Base-by-base conservation (phyloP, 2,113 vertebrate genomes). In the Cettia cetti region DNA sequence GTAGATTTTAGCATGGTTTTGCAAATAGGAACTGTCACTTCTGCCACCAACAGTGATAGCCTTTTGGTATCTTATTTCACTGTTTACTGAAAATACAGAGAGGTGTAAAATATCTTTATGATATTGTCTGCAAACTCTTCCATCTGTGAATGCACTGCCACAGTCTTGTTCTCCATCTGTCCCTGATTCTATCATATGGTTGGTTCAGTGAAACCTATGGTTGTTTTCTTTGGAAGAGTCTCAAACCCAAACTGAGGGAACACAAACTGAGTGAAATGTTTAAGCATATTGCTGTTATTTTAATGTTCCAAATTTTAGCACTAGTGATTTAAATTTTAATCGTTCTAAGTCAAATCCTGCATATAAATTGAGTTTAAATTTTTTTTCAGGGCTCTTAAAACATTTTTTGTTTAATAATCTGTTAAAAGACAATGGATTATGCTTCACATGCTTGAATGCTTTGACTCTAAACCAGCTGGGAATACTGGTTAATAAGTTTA, bases 81-180 rank as follows among this genome's bases (percentile, higher is more conserved):
- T 94, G 82, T 93, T 96, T 89, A 83, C 66, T 90, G 59, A 85
- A 96, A 93, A 91, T 60, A 95, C 11, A 89, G 74, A 28, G 47
- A 90, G 18, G n/a, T 93, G 82, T 86, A 72, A 91, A 82, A n/a
- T 61, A 74, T 90, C 81, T 88, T 50, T 26, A 79, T 15, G 74
- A 44, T 66, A 56, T 64, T 0, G 0, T 74, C 86, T 90, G 37
- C 53, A 30, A 1, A 30, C 44, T 61, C 24, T 42, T 76, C 93
- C 93, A 90, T 94, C 94, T 95, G 94, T 78, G 85, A 93, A 52
- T 71, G 64, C 45, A 49, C 28, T 35, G 77, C 71, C 78, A 56
- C 66, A 78, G 77, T 35, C 90, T 86, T 16, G 0, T 60, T 94
- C 86, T 94, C 95, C 96, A 96, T 97, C 94, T 97, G 95, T 78